Conservation (phyloP, 53 echinoderm and acorn worm species). For the Zoroaster sp. region DNA sequence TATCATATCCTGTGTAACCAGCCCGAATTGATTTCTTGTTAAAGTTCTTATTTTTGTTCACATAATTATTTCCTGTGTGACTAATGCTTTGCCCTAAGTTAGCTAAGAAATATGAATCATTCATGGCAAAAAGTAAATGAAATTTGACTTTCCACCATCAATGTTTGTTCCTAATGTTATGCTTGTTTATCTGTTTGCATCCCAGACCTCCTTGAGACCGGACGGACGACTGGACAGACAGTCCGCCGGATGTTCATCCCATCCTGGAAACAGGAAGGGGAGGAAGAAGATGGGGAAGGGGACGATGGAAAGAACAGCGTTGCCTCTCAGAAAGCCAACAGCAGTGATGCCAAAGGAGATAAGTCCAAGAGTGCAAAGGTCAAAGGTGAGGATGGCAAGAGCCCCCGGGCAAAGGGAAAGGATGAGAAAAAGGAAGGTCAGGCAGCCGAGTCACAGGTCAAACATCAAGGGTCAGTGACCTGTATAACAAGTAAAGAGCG, state of each 20-base stretch:
- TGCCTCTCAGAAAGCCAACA: slow-evolving; percentile 17
- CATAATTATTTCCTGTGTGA: no score
- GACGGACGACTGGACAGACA: slow-evolving; percentile 87
- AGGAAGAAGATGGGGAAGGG: slow-evolving; percentile 73
- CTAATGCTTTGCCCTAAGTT: no score
- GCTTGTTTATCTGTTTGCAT: background rate
- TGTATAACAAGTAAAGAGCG: background rate
- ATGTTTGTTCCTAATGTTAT: no score
- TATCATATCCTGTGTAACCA: no score
- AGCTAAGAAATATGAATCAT: no score
- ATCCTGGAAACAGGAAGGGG: slow-evolving; percentile 79
- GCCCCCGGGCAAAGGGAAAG: slow-evolving; percentile 31
- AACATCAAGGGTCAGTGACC: slow-evolving; percentile 26
- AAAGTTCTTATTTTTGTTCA: no score
- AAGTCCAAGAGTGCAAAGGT: slow-evolving; percentile 47
- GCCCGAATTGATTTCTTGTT: no score
- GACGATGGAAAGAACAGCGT: slow-evolving; percentile 50
- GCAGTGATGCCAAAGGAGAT: slow-evolving; percentile 35
- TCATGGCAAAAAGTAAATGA: no score
- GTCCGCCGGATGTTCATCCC: slow-evolving; percentile 93
- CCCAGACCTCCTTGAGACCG: slow-evolving; percentile 81
- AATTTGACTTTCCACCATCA: no score
- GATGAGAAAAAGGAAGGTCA: slow-evolving; percentile 51
- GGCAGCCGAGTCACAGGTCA: slow-evolving; percentile 24
- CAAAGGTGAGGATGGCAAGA: slow-evolving; percentile 62